Evolutionary conservation across 2,113 vertebrate species (phyloP), one percentile per base, ranked within the genome.

Genomic region (Cyanistes caeruleus): DNA sequence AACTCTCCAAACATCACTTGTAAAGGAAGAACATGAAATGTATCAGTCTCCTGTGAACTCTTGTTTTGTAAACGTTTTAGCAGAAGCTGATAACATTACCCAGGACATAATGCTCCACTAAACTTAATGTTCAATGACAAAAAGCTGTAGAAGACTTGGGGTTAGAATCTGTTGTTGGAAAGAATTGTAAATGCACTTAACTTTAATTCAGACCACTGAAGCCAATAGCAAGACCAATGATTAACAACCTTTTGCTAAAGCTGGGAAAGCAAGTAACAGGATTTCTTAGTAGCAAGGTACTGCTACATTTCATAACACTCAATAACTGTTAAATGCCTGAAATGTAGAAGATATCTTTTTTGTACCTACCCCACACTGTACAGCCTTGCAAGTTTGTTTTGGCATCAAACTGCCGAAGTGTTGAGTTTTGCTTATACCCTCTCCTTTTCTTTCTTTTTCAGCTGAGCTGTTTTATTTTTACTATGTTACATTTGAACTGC

Each of bases 401-500:
- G 49, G 74, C 68, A 78, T 20, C 69, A 58, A 83, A 83, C 35
- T 77, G n/a, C 55, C 28, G 7, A n/a, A 63, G 22, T 20, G 43
- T 1, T 59, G 11, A 17, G 5, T 10, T 91, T 81, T 79, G 52
- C 37, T 6, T 68, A 77, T 35, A 19, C 13, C 13, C 4, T 17
- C 30, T 79, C 31, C 41, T 39, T 77, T 64, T 60, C 31, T 64
- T 51, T 7, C 60, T 44, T 58, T 75, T 60, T 76, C 52, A 39
- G 28, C 23, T 44, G 15, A 87, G 87, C 37, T 65, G 15, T 53
- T 87, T 91, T 64, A 70, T 58, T 80, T 67, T 75, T 76, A 23
- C 52, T 63, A 9, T 77, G 76, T 97, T 96, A 95, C 79, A 92
- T 84, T 91, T 95, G 74, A 95, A 49, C 84, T 87, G 90, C 91